Percentiles rank a stretch among this genome's conserved stretches.
Evolutionary conservation across 2,797 vertebrate genomes (phyloP).

Genomic region (Macrochelys suwanniensis): DNA sequence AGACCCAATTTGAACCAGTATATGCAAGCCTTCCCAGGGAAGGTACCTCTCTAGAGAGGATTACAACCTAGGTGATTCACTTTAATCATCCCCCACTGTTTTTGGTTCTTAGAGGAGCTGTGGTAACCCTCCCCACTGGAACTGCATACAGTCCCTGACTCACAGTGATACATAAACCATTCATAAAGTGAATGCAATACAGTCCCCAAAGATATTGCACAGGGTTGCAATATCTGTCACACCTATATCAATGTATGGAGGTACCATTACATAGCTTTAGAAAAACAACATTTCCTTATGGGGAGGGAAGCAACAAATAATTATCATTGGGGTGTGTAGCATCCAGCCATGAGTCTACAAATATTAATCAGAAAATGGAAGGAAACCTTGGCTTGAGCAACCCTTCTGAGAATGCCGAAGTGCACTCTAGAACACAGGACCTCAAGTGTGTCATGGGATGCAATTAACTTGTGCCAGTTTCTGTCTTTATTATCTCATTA

Average conservation of each 20-base stretch:
- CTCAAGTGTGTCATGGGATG: not conserved
- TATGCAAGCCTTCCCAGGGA: not conserved
- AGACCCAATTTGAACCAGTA: not conserved
- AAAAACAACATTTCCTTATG: not conserved
- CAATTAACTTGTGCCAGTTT: accelerated
- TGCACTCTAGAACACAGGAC: not conserved
- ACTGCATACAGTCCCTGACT: not conserved
- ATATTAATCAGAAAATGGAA: not conserved
- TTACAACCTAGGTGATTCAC: not conserved
- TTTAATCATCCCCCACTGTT: not conserved
- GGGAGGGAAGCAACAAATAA: conserved; percentile 1
- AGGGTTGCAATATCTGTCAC: not conserved
- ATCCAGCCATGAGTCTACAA: not conserved
- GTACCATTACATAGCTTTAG: not conserved
- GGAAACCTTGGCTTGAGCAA: not conserved
- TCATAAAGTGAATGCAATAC: not conserved
- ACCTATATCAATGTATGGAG: not conserved
- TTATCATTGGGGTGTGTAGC: not conserved
- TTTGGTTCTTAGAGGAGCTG: not conserved
- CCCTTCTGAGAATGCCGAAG: not conserved
- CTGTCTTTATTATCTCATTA: not conserved
- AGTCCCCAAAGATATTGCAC: not conserved
- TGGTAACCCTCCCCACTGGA: not conserved
- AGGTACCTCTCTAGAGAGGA: not conserved
- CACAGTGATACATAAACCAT: not conserved